Evolutionary conservation across 2,888 invertebrate genomes (phyloP), one percentile per base, ranked within the genome.

Genomic region (Eupithecia inturbata): DNA sequence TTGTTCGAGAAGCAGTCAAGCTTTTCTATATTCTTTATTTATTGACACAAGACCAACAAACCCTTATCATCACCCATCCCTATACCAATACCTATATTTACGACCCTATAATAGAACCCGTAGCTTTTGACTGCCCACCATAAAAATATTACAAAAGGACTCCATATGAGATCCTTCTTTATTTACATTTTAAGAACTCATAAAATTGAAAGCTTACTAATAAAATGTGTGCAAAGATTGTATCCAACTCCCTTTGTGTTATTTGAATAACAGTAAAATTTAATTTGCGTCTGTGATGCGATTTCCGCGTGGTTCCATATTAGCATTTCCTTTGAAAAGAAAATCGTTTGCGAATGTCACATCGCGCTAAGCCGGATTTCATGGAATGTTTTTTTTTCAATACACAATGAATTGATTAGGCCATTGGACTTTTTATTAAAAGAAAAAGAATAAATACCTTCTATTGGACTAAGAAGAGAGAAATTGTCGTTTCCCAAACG

Each of bases 111-210:
- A 64, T 33, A 22, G 19, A 64, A 64, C 6, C 63, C 63, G 36
- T 64, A 64, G 33, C 89, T 87, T 90, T 90, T 92, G 89, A 91
- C 89, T 88, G 87, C 86, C 86, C 82, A 86, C 90, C 91, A 90
- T 92, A 92, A 92, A 92, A 92, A 90, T 64, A 87, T 89, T 87
- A 90, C 91, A 92, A 92, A 92, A 84, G 86, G 84, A 87, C 87
- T 88, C 82, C 87, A 87, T 91, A 92, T 89, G 91, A 91, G 89
- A 88, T 89, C 87, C 84, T 86, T 88, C 88, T 91, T 92, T 89
- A 91, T 91, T 92, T 89, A 88, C 87, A 88, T 87, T 89, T 87
- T 83, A 85, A 87, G 87, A 79, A 84, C 86, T 89, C 92, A 89
- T 92, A 92, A 92, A 92, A 88, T 80, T 85, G 84, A 86, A 83